A percentile compares a stretch with the other conserved stretches of the same genome.
Conservation (phyloP, 2,888 invertebrate species). For the Cheilosia vulpina region DNA sequence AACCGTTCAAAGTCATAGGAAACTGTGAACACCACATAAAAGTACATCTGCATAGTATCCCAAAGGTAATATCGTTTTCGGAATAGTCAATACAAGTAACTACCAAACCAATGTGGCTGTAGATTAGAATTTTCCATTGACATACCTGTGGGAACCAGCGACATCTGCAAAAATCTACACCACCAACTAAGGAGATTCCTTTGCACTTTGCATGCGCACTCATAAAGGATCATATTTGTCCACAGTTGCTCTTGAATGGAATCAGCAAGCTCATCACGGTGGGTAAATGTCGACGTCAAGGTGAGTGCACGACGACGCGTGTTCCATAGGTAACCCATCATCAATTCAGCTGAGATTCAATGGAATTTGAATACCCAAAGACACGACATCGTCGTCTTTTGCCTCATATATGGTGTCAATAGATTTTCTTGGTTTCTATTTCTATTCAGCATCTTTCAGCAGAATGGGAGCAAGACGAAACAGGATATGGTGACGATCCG, state of each 20-base stretch:
- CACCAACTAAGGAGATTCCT: not conserved
- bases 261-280: slow-evolving; percentile 49
- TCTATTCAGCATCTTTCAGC: slow-evolving; percentile 49
- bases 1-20: too few relatives aligned
- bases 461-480: slow-evolving; percentile 31
- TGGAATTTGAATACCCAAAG: slow-evolving; percentile 45
- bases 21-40: too few relatives aligned
- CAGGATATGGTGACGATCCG: slow-evolving; percentile 19
- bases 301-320: slow-evolving; percentile 30
- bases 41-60: too few relatives aligned
- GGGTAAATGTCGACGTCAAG: slow-evolving; percentile 42
- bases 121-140: too few relatives aligned
- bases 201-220: slow-evolving; percentile 35
- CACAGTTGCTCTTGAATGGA: slow-evolving; percentile 43
- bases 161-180: too few relatives aligned
- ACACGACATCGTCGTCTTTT: slow-evolving; percentile 34
- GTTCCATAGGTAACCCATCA: slow-evolving; percentile 7
- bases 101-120: too few relatives aligned
- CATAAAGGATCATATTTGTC: slow-evolving; percentile 39
- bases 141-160: too few relatives aligned
- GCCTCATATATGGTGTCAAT: slow-evolving; percentile 56
- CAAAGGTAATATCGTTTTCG: too few relatives aligned
- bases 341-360: slow-evolving; percentile 57
- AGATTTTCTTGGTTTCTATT: slow-evolving; percentile 57
- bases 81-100: too few relatives aligned